These are phyloP conservation scores for Pristionchus fissidentatus DNA, from an alignment of 2,888 invertebrate genomes.

Conservation along the genomic window DNA sequence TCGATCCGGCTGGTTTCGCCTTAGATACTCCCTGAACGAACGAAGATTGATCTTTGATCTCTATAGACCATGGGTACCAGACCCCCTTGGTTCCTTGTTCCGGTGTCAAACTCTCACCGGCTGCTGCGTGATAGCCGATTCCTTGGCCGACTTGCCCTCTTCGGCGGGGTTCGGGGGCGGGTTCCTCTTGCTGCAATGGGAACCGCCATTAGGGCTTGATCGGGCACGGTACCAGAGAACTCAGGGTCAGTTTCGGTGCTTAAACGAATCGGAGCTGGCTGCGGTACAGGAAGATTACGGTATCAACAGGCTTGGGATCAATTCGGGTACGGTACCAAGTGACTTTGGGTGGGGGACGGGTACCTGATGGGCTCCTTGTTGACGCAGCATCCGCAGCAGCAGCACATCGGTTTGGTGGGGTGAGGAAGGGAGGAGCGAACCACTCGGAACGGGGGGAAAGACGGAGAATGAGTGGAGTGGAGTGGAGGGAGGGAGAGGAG, in stretches of 20 bases:
- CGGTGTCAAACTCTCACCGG: neutral
- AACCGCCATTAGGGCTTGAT: neutral
- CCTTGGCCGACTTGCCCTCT: neutral
- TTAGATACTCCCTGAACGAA: no score
- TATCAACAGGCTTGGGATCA: neutral
- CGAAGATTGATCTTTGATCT: no score
- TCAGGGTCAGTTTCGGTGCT: neutral
- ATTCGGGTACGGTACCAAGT: neutral
- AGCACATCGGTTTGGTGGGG: neutral
- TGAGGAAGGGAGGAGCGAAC: neutral
- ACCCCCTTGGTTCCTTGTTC: neutral
- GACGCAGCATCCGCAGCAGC: constrained; percentile 18
- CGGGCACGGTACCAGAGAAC: neutral
- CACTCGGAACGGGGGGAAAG: no score
- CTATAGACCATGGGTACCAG: no score
- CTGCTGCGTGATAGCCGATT: neutral
- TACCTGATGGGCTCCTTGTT: constrained; percentile 23
- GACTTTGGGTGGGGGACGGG: no score
- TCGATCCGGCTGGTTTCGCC: neutral
- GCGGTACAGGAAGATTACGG: neutral
- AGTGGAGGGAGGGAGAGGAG: no score
- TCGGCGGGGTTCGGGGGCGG: neutral
- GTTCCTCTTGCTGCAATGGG: neutral
- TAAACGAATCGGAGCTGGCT: neutral
- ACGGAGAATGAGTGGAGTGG: neutral